Conservation (phyloP, 2,797 vertebrate genomes). For the Gallirallus australis region DNA sequence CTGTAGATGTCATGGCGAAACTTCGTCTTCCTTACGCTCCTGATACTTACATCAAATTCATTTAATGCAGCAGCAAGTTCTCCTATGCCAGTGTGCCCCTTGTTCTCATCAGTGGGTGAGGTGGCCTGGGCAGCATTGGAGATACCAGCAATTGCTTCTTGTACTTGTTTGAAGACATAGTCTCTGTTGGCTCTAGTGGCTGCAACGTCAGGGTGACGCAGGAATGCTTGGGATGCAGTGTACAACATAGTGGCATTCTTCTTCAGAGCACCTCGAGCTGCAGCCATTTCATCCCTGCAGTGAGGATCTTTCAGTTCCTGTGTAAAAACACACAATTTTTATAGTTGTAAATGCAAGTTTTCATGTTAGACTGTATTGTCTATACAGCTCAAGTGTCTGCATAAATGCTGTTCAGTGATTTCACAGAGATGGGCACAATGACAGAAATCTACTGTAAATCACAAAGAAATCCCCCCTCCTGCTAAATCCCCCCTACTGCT, state of each 20-base stretch:
- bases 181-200: constrained; percentile 97
- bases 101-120: constrained; percentile 94
- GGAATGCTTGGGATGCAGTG: constrained; percentile 95
- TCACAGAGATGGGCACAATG: not conserved
- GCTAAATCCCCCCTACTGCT: not conserved
- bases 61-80: constrained; percentile 97
- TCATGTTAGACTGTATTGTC: rapidly evolving
- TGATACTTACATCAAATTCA: constrained; percentile 94
- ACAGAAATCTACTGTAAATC: not conserved
- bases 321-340: rapidly evolving
- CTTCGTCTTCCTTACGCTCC: rapidly evolving
- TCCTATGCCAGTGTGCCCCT: constrained; percentile 95
- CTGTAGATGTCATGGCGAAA: not conserved
- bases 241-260: constrained; percentile 99
- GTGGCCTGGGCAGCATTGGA: constrained; percentile 97
- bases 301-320: constrained; percentile 98
- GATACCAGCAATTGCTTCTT: constrained; percentile 96
- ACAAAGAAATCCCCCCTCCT: not conserved
- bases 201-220: constrained; percentile 95
- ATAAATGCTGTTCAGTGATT: rapidly evolving
- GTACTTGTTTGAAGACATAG: constrained; percentile 99
- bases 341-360: rapidly evolving
- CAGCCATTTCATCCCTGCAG: constrained; percentile 98
- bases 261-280: constrained; percentile 95
- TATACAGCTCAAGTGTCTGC: not conserved